Conservation (phyloP, 2,113 vertebrate genomes). For the Callipepla squamata region DNA sequence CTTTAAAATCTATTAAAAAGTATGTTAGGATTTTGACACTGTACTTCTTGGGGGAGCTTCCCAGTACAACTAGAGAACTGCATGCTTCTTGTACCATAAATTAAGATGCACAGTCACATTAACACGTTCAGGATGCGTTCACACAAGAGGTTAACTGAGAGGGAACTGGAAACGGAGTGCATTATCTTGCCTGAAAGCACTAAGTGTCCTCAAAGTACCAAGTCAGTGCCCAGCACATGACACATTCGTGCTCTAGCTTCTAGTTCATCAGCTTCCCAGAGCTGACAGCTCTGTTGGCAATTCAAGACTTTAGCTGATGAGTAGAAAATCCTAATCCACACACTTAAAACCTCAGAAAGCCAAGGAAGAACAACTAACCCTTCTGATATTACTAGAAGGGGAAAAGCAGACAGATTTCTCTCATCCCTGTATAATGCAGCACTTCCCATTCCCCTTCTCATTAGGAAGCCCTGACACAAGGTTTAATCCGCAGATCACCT, state of each 20-base stretch:
- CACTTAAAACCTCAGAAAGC: not conserved
- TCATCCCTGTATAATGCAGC: not conserved
- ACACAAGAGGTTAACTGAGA: not conserved
- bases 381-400: not conserved
- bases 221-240: not conserved
- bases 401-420: not conserved
- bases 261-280: not conserved
- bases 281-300: not conserved
- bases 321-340: not conserved
- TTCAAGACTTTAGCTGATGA: not conserved
- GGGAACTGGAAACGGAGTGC: not conserved
- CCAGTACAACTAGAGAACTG: not conserved
- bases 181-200: not conserved
- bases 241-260: not conserved
- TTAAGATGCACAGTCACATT: not conserved
- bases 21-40: not conserved
- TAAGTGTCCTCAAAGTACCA: not conserved
- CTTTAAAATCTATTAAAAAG: not conserved
- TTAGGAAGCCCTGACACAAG: not conserved
- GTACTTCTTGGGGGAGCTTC: not conserved
- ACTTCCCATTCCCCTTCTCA: not conserved
- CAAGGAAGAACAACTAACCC: not conserved
- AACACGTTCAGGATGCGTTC: not conserved
- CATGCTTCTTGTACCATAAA: rapidly evolving
- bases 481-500: not conserved